Conservation (phyloP, 2,113 vertebrate species). For the Dasyurus viverrinus region DNA sequence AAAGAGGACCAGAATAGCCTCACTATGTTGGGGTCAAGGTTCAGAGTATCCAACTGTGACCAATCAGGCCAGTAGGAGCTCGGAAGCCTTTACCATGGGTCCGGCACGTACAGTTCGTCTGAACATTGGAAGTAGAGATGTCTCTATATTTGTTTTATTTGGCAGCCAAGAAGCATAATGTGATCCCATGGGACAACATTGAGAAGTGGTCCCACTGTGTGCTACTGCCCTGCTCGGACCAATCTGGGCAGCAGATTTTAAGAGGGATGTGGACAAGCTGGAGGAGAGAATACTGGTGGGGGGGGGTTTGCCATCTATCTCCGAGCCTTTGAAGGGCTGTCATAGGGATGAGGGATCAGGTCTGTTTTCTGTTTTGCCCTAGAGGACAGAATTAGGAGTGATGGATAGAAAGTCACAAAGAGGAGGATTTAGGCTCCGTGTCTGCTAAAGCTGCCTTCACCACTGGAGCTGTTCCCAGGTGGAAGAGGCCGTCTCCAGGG, state of each 20-base stretch:
- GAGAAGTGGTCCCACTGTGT: neutral
- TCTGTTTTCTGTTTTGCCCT: neutral
- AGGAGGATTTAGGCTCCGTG: neutral
- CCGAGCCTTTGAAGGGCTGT: neutral
- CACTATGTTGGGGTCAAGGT: no score
- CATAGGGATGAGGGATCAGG: neutral
- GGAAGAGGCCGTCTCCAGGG: neutral
- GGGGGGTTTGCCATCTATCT: neutral
- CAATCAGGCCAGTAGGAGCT: no score
- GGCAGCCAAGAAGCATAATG: no score
- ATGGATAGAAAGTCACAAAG: neutral
- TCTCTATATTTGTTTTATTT: neutral
- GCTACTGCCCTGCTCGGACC: neutral
- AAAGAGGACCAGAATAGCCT: no score
- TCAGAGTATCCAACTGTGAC: no score
- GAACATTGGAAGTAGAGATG: no score
- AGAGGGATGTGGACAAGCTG: neutral
- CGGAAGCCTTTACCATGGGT: no score
- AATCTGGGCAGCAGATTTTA: neutral
- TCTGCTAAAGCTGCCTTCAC: neutral
- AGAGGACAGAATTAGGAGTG: neutral
- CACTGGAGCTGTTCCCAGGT: neutral
- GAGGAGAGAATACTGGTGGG: neutral
- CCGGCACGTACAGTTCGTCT: no score
- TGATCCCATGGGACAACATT: neutral